Percentiles rank a stretch among this genome's conserved stretches.
Evolutionary conservation across 2,797 vertebrate species (phyloP).

Genomic region (Schizothorax lantsangensis): DNA sequence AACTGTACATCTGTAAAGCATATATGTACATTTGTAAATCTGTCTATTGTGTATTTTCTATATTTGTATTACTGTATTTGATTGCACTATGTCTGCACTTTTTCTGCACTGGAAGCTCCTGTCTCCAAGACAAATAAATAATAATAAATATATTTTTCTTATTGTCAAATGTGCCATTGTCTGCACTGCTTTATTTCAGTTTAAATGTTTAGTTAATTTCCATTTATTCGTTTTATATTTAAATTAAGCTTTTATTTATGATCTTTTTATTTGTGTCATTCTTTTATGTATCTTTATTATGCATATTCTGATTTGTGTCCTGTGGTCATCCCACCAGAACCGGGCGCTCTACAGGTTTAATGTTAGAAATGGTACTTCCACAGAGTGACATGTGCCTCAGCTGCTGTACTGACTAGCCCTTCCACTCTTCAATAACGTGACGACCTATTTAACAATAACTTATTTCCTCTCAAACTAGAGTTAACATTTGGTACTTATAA

Average conservation of each 20-base stretch:
- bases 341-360: not conserved
- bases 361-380: not conserved
- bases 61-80: too few species aligned
- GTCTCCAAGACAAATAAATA: not conserved
- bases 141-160: not conserved
- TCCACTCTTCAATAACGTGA: constrained; percentile 7
- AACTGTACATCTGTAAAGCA: too few species aligned
- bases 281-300: not conserved
- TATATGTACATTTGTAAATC: too few species aligned
- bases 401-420: not conserved
- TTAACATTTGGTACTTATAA: not conserved
- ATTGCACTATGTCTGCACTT: too few species aligned
- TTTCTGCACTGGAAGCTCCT: too few species aligned
- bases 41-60: too few species aligned
- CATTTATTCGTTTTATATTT: not conserved
- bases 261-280: not conserved
- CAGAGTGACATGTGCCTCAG: not conserved
- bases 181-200: too few species aligned
- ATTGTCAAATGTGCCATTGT: not conserved
- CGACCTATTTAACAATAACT: not conserved
- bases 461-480: not conserved
- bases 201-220: too few species aligned
- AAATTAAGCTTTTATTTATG: not conserved
- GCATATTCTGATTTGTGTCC: not conserved
- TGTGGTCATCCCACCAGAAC: constrained; percentile 9